A percentile compares a stretch with the other conserved stretches of the same genome.
phyloP scores from a whole-genome alignment of 1,140 invertebrate species.

The Saxidomus purpurata region DNA sequence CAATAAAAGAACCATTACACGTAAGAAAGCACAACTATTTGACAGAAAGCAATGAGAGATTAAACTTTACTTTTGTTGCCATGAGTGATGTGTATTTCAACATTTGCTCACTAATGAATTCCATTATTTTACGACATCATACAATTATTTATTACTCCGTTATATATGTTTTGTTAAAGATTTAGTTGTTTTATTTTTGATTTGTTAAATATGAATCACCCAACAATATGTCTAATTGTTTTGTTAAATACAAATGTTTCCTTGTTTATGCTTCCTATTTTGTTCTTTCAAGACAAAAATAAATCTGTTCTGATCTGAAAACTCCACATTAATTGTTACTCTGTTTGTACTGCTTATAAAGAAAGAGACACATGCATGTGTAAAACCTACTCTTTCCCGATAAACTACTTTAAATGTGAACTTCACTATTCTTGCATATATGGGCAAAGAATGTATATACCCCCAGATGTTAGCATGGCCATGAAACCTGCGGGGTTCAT shows the following conservation, averaged over 20 bases:
- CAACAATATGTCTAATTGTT: neutral
- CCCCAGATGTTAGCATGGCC: too few relatives aligned
- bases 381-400: too few relatives aligned
- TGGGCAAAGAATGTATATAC: too few relatives aligned
- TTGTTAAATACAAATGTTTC: neutral
- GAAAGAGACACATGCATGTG: too few relatives aligned
- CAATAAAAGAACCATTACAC: too few relatives aligned
- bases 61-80: neutral
- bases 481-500: too few relatives aligned
- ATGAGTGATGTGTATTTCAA: neutral
- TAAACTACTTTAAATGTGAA: too few relatives aligned
- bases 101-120: neutral
- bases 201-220: neutral
- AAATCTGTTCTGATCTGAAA: neutral
- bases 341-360: neutral
- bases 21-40: too few relatives aligned
- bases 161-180: conserved; percentile 32
- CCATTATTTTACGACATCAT: neutral
- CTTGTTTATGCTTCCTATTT: neutral
- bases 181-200: conserved; percentile 37
- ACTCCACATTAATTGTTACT: neutral
- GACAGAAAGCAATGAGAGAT: too few relatives aligned
- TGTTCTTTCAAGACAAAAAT: neutral
- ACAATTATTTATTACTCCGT: conserved; percentile 17
- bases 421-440: too few relatives aligned